phyloP scores from a whole-genome alignment of 2,113 vertebrate genomes.

The Rhea americana region DNA sequence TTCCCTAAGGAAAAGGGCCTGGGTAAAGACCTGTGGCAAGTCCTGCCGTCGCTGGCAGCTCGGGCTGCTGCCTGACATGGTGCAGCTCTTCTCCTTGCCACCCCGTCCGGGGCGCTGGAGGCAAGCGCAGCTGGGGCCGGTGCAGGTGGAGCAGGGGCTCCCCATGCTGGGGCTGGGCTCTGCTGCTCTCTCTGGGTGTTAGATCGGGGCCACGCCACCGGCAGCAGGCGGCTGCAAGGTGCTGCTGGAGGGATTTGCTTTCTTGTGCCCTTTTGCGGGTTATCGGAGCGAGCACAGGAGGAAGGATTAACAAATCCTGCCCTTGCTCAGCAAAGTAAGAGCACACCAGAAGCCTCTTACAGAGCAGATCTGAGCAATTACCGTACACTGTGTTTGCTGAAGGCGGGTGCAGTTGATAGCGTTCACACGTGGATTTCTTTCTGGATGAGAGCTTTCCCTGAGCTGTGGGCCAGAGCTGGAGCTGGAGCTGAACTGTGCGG shows the following conservation, averaged over 20 bases:
- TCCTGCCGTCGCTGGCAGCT: background rate
- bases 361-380: background rate
- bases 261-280: background rate
- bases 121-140: background rate
- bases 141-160: background rate
- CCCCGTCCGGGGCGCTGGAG: background rate
- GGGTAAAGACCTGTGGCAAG: background rate
- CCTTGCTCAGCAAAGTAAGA: background rate
- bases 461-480: background rate
- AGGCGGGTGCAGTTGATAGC: background rate
- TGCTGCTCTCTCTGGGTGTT: background rate
- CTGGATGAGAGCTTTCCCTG: background rate
- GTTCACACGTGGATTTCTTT: background rate
- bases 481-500: background rate
- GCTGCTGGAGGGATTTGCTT: background rate
- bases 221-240: too few relatives aligned
- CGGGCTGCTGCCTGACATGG: background rate
- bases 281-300: background rate
- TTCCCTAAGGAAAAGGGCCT: accelerated
- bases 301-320: background rate
- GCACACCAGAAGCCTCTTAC: background rate
- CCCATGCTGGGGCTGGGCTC: accelerated
- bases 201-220: too few relatives aligned
- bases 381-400: background rate
- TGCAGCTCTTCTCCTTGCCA: background rate